Evolutionary conservation across 2,113 vertebrate species (phyloP), one percentile per base, ranked within the genome.

Genomic region (Brachypteracias leptosomus): DNA sequence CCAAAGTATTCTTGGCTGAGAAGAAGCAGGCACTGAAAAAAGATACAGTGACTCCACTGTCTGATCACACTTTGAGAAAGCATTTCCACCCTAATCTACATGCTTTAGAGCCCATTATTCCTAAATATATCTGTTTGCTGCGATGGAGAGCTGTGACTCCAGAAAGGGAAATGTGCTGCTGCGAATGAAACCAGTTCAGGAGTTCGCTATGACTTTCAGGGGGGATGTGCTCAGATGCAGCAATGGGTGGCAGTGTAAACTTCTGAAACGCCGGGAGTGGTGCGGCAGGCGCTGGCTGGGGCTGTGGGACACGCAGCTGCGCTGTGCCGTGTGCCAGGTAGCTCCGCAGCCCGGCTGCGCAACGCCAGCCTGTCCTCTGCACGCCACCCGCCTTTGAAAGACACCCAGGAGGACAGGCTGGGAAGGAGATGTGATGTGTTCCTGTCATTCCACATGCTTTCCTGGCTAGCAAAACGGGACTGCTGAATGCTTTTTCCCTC

Each of bases 221-320:
- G 70, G 8, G 49, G 36, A 62, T 15, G 57, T 90, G 72, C 93
- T 89, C 42, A 16, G 72, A 29, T 14, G 2, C 13, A 81, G 61
- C 93, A 59, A 86, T 71, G 95, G 92, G 86, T 95, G 95, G 95
- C 89, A 87, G 94, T 74, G 78, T 57, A 68, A 79, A 96, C 91
- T 52, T n/a, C 86, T 57, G 80, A 70, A 93, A 78, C 2, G 8
- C 16, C 0, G 24, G 31, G n/a, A 16, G 16, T 42, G 2, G 14
- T 29, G 46, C 12, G 5, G 72, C 7, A 18, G 59, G 59, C 0
- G 6, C 87, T 46, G 80, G 18, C 77, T 19, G 59, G 16, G 73
- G 55, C 55, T 7, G n/a, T 4, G 29, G 3, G 17, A 5, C 9
- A 0, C 2, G 83, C 79, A 79, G 79, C 89, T 59, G 65, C 0